Evolutionary conservation across 2,888 invertebrate genomes (phyloP).

Genomic region (Diogma glabrata): DNA sequence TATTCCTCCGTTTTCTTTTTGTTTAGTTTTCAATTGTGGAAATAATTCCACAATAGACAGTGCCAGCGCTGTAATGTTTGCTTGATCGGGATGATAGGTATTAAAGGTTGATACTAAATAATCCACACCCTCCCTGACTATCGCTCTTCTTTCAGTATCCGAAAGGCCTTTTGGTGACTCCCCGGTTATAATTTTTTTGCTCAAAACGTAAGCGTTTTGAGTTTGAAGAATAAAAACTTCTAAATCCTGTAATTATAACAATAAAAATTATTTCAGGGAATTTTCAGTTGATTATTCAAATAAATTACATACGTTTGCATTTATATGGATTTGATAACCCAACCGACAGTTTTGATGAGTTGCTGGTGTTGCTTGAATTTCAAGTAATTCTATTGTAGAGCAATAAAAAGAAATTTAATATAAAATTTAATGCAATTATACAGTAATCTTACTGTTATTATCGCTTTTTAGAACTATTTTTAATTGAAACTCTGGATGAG

Average conservation of each 20-base stretch:
- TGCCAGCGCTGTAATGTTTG: neutral
- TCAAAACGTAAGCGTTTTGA: neutral
- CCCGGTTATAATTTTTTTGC: neutral
- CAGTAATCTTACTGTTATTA: neutral
- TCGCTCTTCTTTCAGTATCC: neutral
- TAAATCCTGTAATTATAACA: neutral
- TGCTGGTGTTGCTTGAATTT: neutral
- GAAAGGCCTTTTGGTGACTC: neutral
- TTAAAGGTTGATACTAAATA: neutral
- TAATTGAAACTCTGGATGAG: neutral
- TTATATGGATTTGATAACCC: neutral
- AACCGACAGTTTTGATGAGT: neutral
- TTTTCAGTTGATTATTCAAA: neutral
- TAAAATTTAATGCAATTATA: neutral
- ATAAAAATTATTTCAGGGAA: neutral
- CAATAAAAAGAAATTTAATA: neutral
- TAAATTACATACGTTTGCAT: neutral
- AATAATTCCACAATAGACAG: neutral
- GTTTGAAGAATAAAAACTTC: slow-evolving; percentile 2
- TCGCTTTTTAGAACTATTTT: neutral
- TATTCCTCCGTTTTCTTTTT: neutral
- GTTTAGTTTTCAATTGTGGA: neutral
- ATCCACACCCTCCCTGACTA: neutral
- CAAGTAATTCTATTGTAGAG: slow-evolving; percentile 3
- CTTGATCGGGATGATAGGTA: neutral